Base-by-base conservation (phyloP, 1,140 invertebrate species). In the Papilio xuthus region DNA sequence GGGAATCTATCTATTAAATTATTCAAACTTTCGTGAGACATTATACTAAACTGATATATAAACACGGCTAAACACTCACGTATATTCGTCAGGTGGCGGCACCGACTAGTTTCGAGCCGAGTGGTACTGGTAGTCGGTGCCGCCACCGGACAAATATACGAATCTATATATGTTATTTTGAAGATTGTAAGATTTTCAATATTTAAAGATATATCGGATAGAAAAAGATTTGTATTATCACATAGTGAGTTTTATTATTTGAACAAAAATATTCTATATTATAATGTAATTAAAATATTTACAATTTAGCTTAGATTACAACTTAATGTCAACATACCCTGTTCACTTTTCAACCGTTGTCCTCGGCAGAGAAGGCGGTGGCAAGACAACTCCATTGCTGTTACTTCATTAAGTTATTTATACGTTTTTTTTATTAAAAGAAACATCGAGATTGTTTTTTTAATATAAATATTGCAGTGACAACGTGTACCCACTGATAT, bases 311-410 rank as follows among this genome's bases (percentile, higher is more conserved):
- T 92, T 93, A 91, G 81, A 86, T 89, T 87, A 90, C 80, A 86
- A 87, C 90, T 92, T 92, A 92, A 88, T 89, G 86, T 92, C 87
- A 88, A 93, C 87, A 90, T 90, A 92, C 90, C 91, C 92, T 92
- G 91, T 92, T 91, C 90, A 84, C 92, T 93, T 92, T 93, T 93
- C 92, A 93, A 93, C 89, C 87, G 92, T 93, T 93, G 92, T 86
- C 85, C 83, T 83, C 82, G 80, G 56, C 74, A 82, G 78, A 82
- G 85, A 87, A 77, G 73, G 23, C 75, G 77, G 76, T 82, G 82
- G 82, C 81, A 85, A 85, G 80, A 81, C 75, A 67, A 42, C 67
- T 77, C 37, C n/a, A n/a, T n/a, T 9, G n/a, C 26, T 13, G 41
- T 23, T 72, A 23, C 41, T 50, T 15, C 26, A 37, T 37, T 70